Base-by-base conservation (phyloP, 2,797 vertebrate species). In the Melopsittacus undulatus region DNA sequence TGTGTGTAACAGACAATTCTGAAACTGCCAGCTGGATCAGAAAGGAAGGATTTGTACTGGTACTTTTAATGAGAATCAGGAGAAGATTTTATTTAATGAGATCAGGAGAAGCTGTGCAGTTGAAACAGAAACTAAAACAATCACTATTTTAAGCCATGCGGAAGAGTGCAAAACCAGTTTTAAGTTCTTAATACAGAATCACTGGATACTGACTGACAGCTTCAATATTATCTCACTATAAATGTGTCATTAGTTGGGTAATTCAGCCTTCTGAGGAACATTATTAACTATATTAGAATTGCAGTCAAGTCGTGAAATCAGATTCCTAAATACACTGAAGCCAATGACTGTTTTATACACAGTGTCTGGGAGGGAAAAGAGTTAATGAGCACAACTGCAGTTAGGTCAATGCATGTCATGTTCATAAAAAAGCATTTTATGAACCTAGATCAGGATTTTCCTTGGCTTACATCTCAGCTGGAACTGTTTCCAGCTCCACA, bases 51-150 rank as follows among this genome's bases (percentile, higher is more conserved):
- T 92, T 94, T 94, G 56, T 76, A 42, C 29, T 45, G 45, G 80
- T 87, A 23, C 67, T 64, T 80, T 57, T 74, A 82, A 82, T 70
- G 82, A 94, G 87, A 91, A 91, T n/a, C n/a, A n/a, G n/a, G n/a
- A n/a, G n/a, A n/a, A n/a, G n/a, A n/a, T n/a, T n/a, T n/a, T n/a
- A n/a, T n/a, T n/a, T n/a, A n/a, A n/a, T n/a, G n/a, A 73, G 69
- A 83, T 83, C 72, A 91, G 57, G 59, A 64, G 91, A 85, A 84
- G 66, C 62, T 69, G 34, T 68, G 82, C 81, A 59, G 62, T 78
- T 91, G 63, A 62, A 93, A 49, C 70, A 67, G 87, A 83, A 89
- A 51, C 49, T 38, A 38, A 79, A 85, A 7, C 62, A 69, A 69
- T 38, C 70, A 20, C 48, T 32, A 3, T 76, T 79, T 66, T 40